Base-by-base conservation (phyloP, 1,140 invertebrate genomes). In the Xylocopa sonorina region DNA sequence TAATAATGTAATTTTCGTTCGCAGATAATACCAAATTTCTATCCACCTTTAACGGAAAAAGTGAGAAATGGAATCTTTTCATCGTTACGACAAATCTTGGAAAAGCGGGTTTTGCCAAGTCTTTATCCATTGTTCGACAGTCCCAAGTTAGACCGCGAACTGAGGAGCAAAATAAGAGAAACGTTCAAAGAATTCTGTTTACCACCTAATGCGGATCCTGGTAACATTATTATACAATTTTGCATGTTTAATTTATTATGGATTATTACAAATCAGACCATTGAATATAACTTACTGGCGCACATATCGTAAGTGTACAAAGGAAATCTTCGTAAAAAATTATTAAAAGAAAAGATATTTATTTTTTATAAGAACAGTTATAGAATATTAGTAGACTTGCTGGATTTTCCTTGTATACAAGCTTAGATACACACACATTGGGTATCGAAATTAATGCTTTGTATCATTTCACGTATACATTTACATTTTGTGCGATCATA, bases 11-110 rank as follows among this genome's bases (percentile, higher is more conserved):
- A 75, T 75, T 21, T 27, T 87, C 86, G 85, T 79, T 93, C 94
- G 51, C 94, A 98, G 94, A 98, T 99, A 88, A 98, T 98, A 92
- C 96, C 97, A 79, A 98, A 98, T 91, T 99, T 98, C 92, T 97
- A 97, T 93, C 97, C 98, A 62, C 94, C 95, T 63, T 94, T 97
- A 83, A 94, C 95, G 51, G 96, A 97, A 51, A 97, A 97, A 94
- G 97, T 99, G 10, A 95, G 95, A 85, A 95, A 95, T 88, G 98
- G 98, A 41, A 98, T 99, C 84, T 98, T 96, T 90, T 96, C 97
- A 89, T 98, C 98, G n/a, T 91, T 99, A 9, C 94, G 96, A 87
- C 96, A 98, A 91, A 99, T 99, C 89, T 94, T 99, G 48, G 98
- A 99, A 82, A 99, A 99, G 93, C 94, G 98, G 90, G 98, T 99